Evolutionary conservation across 1,140 invertebrate genomes (phyloP).

Genomic region (Zaprionus camerounensis): DNA sequence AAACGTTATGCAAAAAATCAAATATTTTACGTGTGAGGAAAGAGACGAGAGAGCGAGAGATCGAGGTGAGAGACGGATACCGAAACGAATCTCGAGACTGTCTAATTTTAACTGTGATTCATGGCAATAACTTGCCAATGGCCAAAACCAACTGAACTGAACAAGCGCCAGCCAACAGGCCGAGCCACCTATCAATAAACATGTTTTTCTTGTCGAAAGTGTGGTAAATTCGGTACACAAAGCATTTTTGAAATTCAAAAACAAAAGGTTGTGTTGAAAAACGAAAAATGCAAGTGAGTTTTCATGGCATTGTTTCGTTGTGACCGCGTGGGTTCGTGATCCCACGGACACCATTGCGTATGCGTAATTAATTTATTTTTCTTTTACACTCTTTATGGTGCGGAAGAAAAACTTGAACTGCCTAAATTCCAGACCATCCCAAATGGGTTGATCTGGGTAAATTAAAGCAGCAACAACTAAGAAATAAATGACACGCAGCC

Average conservation of each 20-base stretch:
- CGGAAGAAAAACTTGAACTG: slow-evolving; percentile 38
- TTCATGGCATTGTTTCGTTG: slow-evolving; percentile 59
- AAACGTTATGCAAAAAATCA: slow-evolving; percentile 66
- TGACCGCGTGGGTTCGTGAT: slow-evolving; percentile 7
- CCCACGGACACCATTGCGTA: slow-evolving; percentile 56
- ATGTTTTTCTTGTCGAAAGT: slow-evolving; percentile 62
- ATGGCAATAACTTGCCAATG: slow-evolving; percentile 52
- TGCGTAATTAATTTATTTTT: slow-evolving; percentile 53
- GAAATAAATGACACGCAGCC: slow-evolving; percentile 28
- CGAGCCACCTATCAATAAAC: slow-evolving; percentile 59
- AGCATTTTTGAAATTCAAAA: slow-evolving; percentile 12
- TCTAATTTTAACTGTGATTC: slow-evolving; percentile 80
- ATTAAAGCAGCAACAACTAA: slow-evolving; percentile 54
- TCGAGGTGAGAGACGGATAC: slow-evolving; percentile 4
- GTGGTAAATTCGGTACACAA: slow-evolving; percentile 43
- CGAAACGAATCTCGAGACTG: slow-evolving; percentile 32
- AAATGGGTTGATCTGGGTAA: slow-evolving; percentile 63
- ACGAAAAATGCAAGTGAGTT: slow-evolving; percentile 56
- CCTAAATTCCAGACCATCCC: not conserved
- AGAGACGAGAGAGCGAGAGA: not conserved
- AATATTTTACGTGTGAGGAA: slow-evolving; percentile 13
- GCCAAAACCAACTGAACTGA: slow-evolving; percentile 52
- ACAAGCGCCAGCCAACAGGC: slow-evolving; percentile 16
- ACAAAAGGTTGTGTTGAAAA: slow-evolving; percentile 24
- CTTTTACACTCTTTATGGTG: slow-evolving; percentile 6